These are phyloP conservation scores for Agrochola lychnidis DNA, from an alignment of 2,888 invertebrate species.

Conservation along the genomic window DNA sequence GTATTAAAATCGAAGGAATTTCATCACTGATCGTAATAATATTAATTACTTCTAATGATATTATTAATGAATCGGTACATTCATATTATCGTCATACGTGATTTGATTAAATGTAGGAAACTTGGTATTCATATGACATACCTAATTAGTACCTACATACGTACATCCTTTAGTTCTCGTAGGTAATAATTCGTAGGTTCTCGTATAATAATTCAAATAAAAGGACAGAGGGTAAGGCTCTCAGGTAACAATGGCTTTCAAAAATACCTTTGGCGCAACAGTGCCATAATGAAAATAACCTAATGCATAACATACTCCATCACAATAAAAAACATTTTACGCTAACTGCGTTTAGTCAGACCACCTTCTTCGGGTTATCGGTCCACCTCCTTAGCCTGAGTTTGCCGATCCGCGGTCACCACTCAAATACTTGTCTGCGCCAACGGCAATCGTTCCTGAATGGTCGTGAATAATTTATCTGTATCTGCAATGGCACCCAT, in stretches of 20 bases:
- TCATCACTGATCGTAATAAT: background rate
- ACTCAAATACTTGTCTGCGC: background rate
- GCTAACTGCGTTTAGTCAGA: background rate
- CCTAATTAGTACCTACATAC: background rate
- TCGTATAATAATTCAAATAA: background rate
- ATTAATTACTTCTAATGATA: conserved; percentile 8
- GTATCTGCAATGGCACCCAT: background rate
- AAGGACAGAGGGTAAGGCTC: background rate
- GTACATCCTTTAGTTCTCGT: background rate
- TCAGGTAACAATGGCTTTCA: background rate
- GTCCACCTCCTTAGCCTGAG: background rate
- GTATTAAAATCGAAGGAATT: conserved; percentile 14
- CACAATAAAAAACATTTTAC: background rate
- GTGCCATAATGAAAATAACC: background rate
- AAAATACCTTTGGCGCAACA: background rate
- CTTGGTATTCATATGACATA: background rate
- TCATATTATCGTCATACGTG: background rate
- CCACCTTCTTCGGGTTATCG: background rate
- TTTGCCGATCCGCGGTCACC: background rate
- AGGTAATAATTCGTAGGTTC: too few relatives aligned
- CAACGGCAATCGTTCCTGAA: background rate
- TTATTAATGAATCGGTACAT: background rate
- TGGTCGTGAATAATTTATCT: conserved; percentile 2
- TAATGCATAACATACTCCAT: background rate
- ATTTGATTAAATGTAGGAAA: background rate